These are phyloP conservation scores for Chromobotia macracanthus DNA, from an alignment of 2,797 vertebrate genomes.

Conservation along the genomic window DNA sequence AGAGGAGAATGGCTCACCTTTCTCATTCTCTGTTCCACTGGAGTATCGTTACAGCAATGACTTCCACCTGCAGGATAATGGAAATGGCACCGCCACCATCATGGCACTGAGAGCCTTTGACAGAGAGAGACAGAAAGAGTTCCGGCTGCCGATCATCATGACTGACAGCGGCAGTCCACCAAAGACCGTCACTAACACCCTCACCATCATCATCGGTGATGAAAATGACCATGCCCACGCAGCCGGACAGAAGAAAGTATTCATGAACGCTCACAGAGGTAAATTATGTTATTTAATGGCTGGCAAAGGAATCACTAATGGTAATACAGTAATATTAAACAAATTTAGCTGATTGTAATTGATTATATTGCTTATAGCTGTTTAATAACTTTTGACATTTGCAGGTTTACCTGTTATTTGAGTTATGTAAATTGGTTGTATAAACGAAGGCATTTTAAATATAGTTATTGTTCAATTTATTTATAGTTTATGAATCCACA, in stretches of 20 bases:
- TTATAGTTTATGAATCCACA: too few relatives aligned
- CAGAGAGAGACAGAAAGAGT: slow-evolving; percentile 83
- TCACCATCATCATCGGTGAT: slow-evolving; percentile 84
- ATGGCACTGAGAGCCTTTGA: slow-evolving; percentile 85
- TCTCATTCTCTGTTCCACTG: slow-evolving; percentile 77
- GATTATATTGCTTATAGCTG: too few relatives aligned
- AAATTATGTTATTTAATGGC: slow-evolving; percentile 47
- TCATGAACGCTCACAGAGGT: slow-evolving; percentile 82
- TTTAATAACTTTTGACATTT: background rate
- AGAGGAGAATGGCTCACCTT: slow-evolving; percentile 83
- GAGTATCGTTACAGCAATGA: slow-evolving; percentile 80
- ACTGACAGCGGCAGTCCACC: slow-evolving; percentile 81
- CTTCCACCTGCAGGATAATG: slow-evolving; percentile 87
- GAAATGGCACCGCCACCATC: slow-evolving; percentile 84
- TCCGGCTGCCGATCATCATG: slow-evolving; percentile 81
- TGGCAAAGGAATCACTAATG: background rate
- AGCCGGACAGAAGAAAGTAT: slow-evolving; percentile 81
- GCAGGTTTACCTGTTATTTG: too few relatives aligned
- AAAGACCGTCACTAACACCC: slow-evolving; percentile 79
- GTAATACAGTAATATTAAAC: background rate
- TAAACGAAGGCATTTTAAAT: too few relatives aligned
- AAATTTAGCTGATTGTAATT: background rate
- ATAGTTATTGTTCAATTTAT: too few relatives aligned
- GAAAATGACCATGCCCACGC: slow-evolving; percentile 85
- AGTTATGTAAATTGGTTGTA: too few relatives aligned